These are phyloP conservation scores for Tetramorium parvispinum DNA, from an alignment of 1,140 invertebrate genomes.

Conservation along the genomic window DNA sequence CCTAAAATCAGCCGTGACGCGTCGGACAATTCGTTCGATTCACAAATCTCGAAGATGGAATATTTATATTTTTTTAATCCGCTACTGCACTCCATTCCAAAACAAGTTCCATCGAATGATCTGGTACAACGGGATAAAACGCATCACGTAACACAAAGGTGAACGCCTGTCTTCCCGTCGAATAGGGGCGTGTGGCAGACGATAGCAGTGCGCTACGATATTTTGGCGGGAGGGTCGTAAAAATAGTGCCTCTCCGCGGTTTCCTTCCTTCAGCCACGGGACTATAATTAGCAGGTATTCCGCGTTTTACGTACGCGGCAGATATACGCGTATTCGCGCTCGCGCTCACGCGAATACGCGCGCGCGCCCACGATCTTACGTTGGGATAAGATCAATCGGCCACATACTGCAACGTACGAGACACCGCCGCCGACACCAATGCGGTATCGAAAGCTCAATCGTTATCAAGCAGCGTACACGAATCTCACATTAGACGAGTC, in stretches of 20 bases:
- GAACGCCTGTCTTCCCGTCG: slow-evolving; percentile 52
- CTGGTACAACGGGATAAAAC: slow-evolving; percentile 10
- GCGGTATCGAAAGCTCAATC: slow-evolving; percentile 27
- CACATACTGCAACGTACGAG: slow-evolving; percentile 35
- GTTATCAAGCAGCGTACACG: slow-evolving; percentile 67
- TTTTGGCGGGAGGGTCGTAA: slow-evolving; percentile 79
- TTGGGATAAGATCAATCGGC: slow-evolving; percentile 56
- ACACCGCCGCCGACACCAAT: no score
- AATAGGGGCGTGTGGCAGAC: slow-evolving; percentile 71
- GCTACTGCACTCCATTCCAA: background rate
- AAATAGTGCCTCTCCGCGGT: slow-evolving; percentile 80
- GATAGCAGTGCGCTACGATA: slow-evolving; percentile 70
- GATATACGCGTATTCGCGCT: slow-evolving; percentile 77
- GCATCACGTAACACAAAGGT: slow-evolving; percentile 65
- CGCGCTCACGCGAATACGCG: slow-evolving; percentile 41
- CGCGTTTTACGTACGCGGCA: slow-evolving; percentile 74
- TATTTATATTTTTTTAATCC: background rate
- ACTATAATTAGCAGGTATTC: slow-evolving; percentile 81
- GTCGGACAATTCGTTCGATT: no score
- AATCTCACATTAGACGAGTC: slow-evolving; percentile 72
- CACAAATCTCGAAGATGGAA: background rate
- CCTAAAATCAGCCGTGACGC: background rate
- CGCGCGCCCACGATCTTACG: slow-evolving; percentile 59
- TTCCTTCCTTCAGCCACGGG: slow-evolving; percentile 79
- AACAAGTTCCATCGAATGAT: slow-evolving; percentile 7